Conservation (phyloP, 2,888 invertebrate genomes). For the Argyra leucocephala region DNA sequence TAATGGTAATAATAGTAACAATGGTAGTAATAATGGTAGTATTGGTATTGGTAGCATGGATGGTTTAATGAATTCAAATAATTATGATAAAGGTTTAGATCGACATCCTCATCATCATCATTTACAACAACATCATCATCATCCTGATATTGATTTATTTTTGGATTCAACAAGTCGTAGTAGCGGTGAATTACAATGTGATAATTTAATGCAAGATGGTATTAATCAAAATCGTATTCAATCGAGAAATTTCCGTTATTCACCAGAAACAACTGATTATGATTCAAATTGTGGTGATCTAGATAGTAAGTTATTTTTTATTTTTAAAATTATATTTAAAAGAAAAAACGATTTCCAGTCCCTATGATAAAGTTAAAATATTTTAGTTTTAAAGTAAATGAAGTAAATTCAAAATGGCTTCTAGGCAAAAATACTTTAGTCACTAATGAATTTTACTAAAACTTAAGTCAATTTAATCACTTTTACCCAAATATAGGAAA, state of each 20-base stretch:
- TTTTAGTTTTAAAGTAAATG: too few relatives aligned
- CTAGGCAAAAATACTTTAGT: too few relatives aligned
- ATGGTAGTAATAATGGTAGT: not conserved
- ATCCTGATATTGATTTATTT: constrained; percentile 42
- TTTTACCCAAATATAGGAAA: too few relatives aligned
- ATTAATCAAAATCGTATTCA: constrained; percentile 46
- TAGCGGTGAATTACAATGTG: constrained; percentile 38
- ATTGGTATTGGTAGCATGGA: not conserved
- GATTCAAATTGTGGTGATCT: constrained; percentile 74
- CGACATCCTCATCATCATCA: constrained; percentile 24
- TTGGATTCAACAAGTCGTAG: constrained; percentile 43
- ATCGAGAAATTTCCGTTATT: constrained; percentile 75
- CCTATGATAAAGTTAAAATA: too few relatives aligned
- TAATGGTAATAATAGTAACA: not conserved
- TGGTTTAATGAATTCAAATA: not conserved
- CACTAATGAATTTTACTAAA: too few relatives aligned
- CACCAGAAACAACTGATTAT: constrained; percentile 87
- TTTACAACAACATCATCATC: constrained; percentile 24
- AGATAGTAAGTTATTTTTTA: constrained; percentile 74
- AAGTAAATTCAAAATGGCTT: too few relatives aligned
- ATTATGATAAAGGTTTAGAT: constrained; percentile 5
- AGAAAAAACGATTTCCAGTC: too few relatives aligned
- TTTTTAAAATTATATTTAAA: too few relatives aligned
- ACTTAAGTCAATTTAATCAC: too few relatives aligned
- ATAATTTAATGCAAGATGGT: constrained; percentile 36